Evolutionary conservation across 2,888 invertebrate species (phyloP).

Genomic region (Ecliptopera silaceata): DNA sequence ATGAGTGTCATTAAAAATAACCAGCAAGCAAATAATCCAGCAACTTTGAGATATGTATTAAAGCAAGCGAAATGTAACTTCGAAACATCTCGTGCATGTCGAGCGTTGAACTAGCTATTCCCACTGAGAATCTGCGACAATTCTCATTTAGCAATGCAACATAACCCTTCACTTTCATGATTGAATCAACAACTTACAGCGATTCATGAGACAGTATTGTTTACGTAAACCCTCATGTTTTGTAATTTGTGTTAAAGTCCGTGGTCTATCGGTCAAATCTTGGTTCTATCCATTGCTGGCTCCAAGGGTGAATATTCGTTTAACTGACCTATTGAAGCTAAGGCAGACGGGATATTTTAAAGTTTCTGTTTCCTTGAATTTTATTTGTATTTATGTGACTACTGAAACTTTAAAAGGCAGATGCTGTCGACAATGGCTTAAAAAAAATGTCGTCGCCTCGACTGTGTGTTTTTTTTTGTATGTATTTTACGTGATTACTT

Average conservation of each 20-base stretch:
- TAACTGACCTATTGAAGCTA: conserved; percentile 66
- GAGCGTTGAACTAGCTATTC: neutral
- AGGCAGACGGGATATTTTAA: conserved; percentile 25
- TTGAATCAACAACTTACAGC: conserved; percentile 31
- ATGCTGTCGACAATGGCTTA: no score
- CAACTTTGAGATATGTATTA: no score
- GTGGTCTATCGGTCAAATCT: conserved; percentile 69
- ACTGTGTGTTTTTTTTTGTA: no score
- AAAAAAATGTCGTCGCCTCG: no score
- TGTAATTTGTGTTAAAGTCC: conserved; percentile 49
- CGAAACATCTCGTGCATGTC: neutral
- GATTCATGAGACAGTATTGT: conserved; percentile 33
- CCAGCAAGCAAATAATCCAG: no score
- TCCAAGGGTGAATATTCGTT: conserved; percentile 64
- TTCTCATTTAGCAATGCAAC: neutral
- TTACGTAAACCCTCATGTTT: conserved; percentile 44
- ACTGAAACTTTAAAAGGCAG: no score
- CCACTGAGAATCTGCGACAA: neutral
- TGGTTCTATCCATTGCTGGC: conserved; percentile 57
- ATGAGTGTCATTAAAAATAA: no score
- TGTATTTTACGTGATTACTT: no score
- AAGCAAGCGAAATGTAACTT: neutral
- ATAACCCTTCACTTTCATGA: conserved; percentile 36
- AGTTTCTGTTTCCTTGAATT: neutral
- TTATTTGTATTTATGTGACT: no score